phyloP scores from a whole-genome alignment of 2,113 vertebrate species.

The Prionailurus viverrinus region DNA sequence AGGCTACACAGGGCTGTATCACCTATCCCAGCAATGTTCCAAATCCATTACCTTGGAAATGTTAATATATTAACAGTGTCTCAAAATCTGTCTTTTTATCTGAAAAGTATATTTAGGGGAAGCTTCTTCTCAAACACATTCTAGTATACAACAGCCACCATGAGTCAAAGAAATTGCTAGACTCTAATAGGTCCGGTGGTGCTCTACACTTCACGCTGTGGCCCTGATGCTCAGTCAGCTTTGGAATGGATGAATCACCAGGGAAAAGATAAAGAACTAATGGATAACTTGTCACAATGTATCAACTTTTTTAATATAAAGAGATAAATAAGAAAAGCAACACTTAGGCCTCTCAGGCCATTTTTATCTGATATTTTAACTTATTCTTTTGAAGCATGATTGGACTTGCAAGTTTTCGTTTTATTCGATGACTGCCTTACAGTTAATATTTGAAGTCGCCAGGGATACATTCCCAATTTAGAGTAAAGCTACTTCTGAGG shows the following conservation, averaged over 20 bases:
- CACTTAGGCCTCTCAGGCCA: background rate
- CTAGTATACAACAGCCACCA: background rate
- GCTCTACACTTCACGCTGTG: background rate
- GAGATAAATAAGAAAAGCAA: constrained; percentile 17
- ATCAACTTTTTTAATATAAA: background rate
- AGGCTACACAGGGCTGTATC: background rate
- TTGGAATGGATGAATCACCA: background rate
- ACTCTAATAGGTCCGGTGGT: background rate
- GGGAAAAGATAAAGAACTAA: background rate
- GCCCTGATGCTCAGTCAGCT: accelerated
- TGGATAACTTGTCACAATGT: background rate
- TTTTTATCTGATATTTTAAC: constrained; percentile 61
- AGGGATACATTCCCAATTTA: background rate
- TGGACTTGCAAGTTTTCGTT: background rate
- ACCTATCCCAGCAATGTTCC: background rate
- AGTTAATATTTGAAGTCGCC: constrained; percentile 40
- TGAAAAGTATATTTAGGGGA: background rate
- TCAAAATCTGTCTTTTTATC: background rate
- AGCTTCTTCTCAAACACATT: constrained; percentile 2
- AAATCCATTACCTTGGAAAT: constrained; percentile 5
- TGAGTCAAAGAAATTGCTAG: background rate
- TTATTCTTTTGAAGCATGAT: constrained; percentile 33
- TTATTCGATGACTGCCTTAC: background rate
- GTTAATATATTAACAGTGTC: background rate
- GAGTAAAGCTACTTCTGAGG: background rate